These are phyloP conservation scores for Microctenopoma stevenorrisi DNA, from an alignment of 2,797 vertebrate species.

Conservation along the genomic window DNA sequence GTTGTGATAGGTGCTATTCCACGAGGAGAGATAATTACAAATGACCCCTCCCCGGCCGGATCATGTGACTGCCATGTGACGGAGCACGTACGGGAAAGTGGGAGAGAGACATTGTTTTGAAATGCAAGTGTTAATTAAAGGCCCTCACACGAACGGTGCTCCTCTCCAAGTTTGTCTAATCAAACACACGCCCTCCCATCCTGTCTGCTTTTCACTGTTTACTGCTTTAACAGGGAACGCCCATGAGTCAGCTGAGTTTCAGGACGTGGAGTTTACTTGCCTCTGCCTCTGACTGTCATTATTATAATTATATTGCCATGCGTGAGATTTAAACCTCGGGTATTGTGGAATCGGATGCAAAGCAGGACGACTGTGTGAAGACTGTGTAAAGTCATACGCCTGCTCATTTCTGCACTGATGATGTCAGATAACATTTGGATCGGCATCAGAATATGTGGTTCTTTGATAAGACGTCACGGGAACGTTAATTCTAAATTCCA, in stretches of 20 bases:
- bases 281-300: too few species aligned
- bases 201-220: conserved; percentile 32
- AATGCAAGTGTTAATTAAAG: conserved; percentile 67
- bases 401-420: neutral
- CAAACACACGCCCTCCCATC: conserved; percentile 28
- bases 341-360: neutral
- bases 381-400: neutral
- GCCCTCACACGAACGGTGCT: conserved; percentile 40
- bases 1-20: conserved; percentile 29
- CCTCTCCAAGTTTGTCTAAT: conserved; percentile 52
- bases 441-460: neutral
- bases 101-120: conserved; percentile 66
- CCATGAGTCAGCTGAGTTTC: neutral
- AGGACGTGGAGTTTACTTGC: too few species aligned
- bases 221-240: conserved; percentile 24
- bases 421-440: neutral
- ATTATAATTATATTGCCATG: neutral
- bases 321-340: neutral
- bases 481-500: neutral
- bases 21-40: conserved; percentile 44
- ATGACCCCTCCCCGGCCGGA: conserved; percentile 4
- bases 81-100: conserved; percentile 19
- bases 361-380: neutral
- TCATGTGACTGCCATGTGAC: conserved; percentile 39
- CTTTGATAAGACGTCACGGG: neutral